Evolutionary conservation across 1,140 invertebrate genomes (phyloP), one percentile per base, ranked within the genome.

Genomic region (Drosophila pectinifera): DNA sequence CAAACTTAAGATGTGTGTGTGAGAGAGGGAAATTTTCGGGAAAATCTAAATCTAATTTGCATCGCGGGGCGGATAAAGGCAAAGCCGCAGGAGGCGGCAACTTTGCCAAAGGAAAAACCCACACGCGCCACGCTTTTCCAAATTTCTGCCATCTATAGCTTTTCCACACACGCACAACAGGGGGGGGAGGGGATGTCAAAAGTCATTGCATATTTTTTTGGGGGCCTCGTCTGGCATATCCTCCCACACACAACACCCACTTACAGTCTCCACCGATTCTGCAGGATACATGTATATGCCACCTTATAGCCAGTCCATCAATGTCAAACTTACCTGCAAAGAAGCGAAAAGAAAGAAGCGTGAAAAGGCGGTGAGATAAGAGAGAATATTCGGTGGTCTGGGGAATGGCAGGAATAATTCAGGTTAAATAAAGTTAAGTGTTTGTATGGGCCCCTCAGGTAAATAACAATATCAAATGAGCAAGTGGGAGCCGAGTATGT

Each of bases 301-400:
- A 5, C 48, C 48, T 51, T 51, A 51, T 22, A 53, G 49, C 31
- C 49, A 73, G 84, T 89, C 80, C 84, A 89, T 89, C 84, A 89
- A 89, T 78, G 84, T 89, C 84, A 75, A 68, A 89, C 84, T 89
- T 84, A 89, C 84, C 84, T 89, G 84, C 14, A 89, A 80, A 61
- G 28, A 31, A 31, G 10, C 28, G 39, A 65, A n/a, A 28, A 38
- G 26, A 73, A 46, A 48, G 16, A 78, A 51, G 48, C 13, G 26
- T 61, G 31, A 51, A 56, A 46, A 31, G 20, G 48, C 34, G 56
- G 38, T 42, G 49, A 56, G 70, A 65, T 74, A 54, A 75, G 56
- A 51, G 45, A n/a, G 28, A 39, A 28, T 36, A 53, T 56, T 39
- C 14, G 51, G 51, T 20, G 54, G 31, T 13, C 41, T 36, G 42